phyloP scores from a whole-genome alignment of 2,113 vertebrate genomes.

The Gopherus flavomarginatus region DNA sequence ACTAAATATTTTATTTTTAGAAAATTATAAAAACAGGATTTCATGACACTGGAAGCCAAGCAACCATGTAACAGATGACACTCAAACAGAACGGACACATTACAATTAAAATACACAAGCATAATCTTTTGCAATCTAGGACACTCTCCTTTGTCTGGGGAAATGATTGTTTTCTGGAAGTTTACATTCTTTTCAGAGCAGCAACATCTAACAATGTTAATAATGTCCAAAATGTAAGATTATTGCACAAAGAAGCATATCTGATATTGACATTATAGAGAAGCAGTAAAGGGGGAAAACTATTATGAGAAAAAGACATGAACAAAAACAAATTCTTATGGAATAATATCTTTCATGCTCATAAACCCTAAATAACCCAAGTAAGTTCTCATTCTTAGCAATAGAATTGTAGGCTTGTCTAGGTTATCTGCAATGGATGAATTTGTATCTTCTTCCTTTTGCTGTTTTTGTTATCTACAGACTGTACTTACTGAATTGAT shows the following conservation, averaged over 20 bases:
- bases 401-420: not conserved
- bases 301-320: not conserved
- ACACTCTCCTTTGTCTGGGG: not conserved
- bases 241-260: not conserved
- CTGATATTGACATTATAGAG: not conserved
- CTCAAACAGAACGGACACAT: not conserved
- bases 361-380: not conserved
- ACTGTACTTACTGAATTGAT: not conserved
- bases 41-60: not conserved
- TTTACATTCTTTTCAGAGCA: not conserved
- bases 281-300: not conserved
- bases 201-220: not conserved
- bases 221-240: not conserved
- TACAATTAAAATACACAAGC: not conserved
- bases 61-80: not conserved
- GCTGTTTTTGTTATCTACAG: not conserved
- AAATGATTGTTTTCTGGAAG: not conserved
- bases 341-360: not conserved
- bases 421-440: not conserved
- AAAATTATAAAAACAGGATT: not conserved
- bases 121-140: not conserved
- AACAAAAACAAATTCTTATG: not conserved
- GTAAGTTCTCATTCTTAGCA: not conserved
- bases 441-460: not conserved
- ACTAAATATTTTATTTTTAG: not conserved